A percentile compares a stretch with the other conserved stretches of the same genome.
Evolutionary conservation across 2,888 invertebrate genomes (phyloP).

Genomic region (Elysia crispata): DNA sequence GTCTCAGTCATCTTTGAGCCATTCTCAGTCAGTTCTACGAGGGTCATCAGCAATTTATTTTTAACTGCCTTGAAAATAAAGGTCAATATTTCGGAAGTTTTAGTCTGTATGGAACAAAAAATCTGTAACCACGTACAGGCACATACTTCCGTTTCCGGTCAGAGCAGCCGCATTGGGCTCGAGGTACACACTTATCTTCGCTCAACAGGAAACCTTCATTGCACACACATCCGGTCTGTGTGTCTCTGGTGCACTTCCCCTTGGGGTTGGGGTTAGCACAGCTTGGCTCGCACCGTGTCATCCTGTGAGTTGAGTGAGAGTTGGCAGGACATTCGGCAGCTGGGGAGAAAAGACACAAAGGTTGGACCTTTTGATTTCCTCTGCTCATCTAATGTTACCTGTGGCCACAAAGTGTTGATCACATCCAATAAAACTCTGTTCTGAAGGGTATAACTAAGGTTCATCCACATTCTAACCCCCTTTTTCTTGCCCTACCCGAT

Average conservation of each 20-base stretch:
- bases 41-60: too few species aligned
- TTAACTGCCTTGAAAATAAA: too few species aligned
- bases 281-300: neutral
- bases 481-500: too few species aligned
- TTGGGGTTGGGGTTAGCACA: constrained; percentile 3
- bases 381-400: too few species aligned
- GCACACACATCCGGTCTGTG: constrained; percentile 13
- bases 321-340: constrained; percentile 9
- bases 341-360: neutral
- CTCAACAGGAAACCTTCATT: constrained; percentile 6
- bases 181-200: constrained; percentile 1
- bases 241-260: constrained; percentile 2
- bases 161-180: constrained; percentile 9
- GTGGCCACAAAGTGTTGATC: too few species aligned
- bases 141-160: constrained; percentile 1
- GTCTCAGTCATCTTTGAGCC: too few species aligned
- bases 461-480: too few species aligned
- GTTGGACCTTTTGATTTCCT: neutral
- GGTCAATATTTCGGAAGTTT: too few species aligned
- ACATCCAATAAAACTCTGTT: neutral
- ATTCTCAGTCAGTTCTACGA: too few species aligned
- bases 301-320: neutral
- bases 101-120: too few species aligned
- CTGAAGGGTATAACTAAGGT: too few species aligned
- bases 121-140: neutral